These are phyloP conservation scores for Atherix ibis DNA, from an alignment of 2,888 invertebrate genomes.

Conservation along the genomic window DNA sequence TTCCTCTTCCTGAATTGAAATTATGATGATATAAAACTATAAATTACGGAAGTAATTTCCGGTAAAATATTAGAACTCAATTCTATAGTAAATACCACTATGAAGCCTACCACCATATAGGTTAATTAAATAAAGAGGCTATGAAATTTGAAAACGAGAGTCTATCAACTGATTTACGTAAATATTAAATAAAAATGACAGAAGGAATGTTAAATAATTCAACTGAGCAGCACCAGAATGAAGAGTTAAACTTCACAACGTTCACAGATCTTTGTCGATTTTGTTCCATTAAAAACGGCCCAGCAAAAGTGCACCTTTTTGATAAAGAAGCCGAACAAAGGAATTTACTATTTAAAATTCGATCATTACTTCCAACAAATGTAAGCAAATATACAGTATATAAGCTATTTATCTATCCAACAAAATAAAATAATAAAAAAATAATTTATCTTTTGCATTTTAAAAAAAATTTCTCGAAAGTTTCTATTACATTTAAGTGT, in stretches of 20 bases:
- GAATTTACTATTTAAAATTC: slow-evolving; percentile 51
- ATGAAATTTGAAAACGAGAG: too few relatives aligned
- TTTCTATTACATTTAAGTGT: not conserved
- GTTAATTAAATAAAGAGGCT: too few relatives aligned
- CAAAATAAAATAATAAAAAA: not conserved
- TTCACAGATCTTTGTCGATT: slow-evolving; percentile 55
- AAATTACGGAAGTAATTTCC: too few relatives aligned
- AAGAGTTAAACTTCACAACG: slow-evolving; percentile 48
- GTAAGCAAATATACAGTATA: too few relatives aligned
- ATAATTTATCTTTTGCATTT: not conserved
- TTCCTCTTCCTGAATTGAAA: too few relatives aligned
- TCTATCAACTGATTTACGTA: too few relatives aligned
- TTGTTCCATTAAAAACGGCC: slow-evolving; percentile 52
- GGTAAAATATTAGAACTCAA: too few relatives aligned
- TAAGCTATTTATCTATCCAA: not conserved
- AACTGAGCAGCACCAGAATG: slow-evolving; percentile 19
- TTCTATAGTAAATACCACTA: too few relatives aligned
- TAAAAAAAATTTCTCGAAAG: not conserved
- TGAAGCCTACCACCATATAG: too few relatives aligned
- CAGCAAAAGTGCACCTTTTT: slow-evolving; percentile 51
- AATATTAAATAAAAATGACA: slow-evolving; percentile 10
- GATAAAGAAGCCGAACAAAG: slow-evolving; percentile 56
- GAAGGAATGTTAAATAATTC: slow-evolving; percentile 23
- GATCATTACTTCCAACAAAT: slow-evolving; percentile 50
- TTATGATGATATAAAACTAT: too few relatives aligned